These are phyloP conservation scores for Brenthis ino DNA, from an alignment of 2,888 invertebrate genomes.

Conservation along the genomic window DNA sequence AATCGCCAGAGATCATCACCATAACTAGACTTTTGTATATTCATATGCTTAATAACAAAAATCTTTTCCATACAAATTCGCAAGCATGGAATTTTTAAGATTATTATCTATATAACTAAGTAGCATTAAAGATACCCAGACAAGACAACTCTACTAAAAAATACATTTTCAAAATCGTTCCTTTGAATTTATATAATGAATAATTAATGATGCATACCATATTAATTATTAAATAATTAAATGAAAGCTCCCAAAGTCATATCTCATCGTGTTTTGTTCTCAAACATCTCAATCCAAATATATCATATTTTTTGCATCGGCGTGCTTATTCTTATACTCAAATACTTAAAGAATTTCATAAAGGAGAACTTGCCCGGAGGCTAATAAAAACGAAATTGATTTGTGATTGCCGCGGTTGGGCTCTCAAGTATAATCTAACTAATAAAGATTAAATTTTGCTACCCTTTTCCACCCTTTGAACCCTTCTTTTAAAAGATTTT, in stretches of 20 bases:
- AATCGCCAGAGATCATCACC: neutral
- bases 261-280: constrained; percentile 18
- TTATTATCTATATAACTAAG: constrained; percentile 4
- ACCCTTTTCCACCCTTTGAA: constrained; percentile 15
- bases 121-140: constrained; percentile 13
- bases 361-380: constrained; percentile 63
- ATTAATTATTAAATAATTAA: constrained; percentile 24
- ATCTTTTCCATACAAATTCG: constrained; percentile 1
- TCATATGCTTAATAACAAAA: neutral
- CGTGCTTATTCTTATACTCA: constrained; percentile 22
- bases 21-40: constrained; percentile 7
- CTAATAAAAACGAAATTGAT: constrained; percentile 65
- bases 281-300: constrained; percentile 23
- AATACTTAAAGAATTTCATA: constrained; percentile 66
- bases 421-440: constrained; percentile 37
- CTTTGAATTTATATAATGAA: constrained; percentile 18
- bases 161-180: constrained; percentile 18
- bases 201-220: constrained; percentile 19
- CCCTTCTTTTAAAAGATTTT: constrained; percentile 6
- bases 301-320: constrained; percentile 27
- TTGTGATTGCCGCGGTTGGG: constrained; percentile 52
- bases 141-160: constrained; percentile 16
- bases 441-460: constrained; percentile 29
- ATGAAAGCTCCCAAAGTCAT: constrained; percentile 2
- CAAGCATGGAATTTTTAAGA: constrained; percentile 9